Evolutionary conservation across 2,797 vertebrate species (phyloP).

Genomic region (Chrysocyon brachyurus): DNA sequence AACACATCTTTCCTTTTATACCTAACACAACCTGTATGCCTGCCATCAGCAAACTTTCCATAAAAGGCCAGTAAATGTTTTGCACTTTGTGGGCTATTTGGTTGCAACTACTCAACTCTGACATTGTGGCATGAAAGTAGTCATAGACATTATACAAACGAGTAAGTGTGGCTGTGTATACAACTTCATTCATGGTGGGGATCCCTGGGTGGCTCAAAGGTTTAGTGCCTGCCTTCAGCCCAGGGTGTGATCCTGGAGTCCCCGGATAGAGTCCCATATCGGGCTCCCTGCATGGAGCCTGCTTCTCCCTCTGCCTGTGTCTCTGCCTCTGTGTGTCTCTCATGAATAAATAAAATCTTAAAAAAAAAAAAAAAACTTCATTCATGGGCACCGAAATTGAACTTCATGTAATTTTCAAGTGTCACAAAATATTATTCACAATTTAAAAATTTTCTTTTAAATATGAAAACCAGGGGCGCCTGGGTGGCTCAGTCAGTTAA

Average conservation of each 20-base stretch:
- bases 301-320: no score
- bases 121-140: background rate
- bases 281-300: no score
- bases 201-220: no score
- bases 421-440: background rate
- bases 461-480: no score
- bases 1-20: background rate
- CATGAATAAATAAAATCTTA: no score
- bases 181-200: background rate
- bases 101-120: background rate
- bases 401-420: background rate
- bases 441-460: background rate
- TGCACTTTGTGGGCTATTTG: background rate
- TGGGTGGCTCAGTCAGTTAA: no score
- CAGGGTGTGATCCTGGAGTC: no score
- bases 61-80: background rate
- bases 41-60: background rate
- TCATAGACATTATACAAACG: background rate
- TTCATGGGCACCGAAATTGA: constrained; percentile 1
- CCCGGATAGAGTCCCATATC: no score
- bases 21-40: background rate
- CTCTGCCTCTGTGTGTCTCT: no score
- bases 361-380: background rate
- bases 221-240: no score
- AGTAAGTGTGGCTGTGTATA: background rate